phyloP scores from a whole-genome alignment of 2,797 vertebrate species.

The Antrozous pallidus region DNA sequence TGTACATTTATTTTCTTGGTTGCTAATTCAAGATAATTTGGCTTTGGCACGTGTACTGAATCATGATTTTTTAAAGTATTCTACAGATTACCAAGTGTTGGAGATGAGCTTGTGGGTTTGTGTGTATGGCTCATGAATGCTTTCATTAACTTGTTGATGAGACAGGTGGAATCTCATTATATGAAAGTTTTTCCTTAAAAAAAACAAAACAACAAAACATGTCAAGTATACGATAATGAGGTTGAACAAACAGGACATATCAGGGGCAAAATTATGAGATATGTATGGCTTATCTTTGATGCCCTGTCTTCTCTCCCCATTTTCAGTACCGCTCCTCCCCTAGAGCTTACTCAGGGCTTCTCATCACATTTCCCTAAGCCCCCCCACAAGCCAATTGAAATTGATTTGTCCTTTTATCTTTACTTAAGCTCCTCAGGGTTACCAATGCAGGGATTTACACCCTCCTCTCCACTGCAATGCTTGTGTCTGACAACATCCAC shows the following conservation, averaged over 20 bases:
- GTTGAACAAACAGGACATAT: background rate
- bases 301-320: background rate
- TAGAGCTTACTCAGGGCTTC: background rate
- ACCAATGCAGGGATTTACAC: background rate
- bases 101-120: constrained; percentile 27
- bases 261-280: background rate
- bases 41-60: background rate
- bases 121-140: background rate
- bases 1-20: constrained; percentile 7
- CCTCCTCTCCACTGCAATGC: background rate
- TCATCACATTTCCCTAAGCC: background rate
- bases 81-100: constrained; percentile 19
- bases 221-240: background rate
- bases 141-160: constrained; percentile 56
- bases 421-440: background rate
- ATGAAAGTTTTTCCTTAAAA: constrained; percentile 15
- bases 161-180: constrained; percentile 36
- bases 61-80: background rate
- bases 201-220: constrained; percentile 16
- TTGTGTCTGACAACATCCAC: background rate
- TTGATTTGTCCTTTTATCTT: background rate
- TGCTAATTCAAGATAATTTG: constrained; percentile 48
- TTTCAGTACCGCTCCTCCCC: background rate
- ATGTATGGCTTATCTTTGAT: background rate
- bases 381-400: background rate